phyloP scores from a whole-genome alignment of 2,113 vertebrate species.

The Rhinichthys klamathensis region DNA sequence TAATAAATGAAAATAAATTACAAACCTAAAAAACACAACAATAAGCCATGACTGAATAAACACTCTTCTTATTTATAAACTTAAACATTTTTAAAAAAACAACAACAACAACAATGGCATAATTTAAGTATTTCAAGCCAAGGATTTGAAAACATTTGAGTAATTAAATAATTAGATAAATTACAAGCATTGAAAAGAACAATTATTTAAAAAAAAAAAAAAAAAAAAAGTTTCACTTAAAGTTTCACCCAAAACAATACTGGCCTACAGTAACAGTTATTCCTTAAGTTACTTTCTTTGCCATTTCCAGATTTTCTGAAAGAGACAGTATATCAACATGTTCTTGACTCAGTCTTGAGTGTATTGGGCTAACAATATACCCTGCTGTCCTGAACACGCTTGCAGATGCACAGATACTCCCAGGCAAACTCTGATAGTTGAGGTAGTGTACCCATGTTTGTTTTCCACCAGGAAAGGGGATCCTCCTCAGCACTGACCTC shows the following conservation, averaged over 20 bases:
- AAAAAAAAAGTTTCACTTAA: neutral
- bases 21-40: no score
- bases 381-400: conserved; percentile 43
- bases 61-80: neutral
- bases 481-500: conserved; percentile 45
- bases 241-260: neutral
- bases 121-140: neutral
- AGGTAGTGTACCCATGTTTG: conserved; percentile 31
- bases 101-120: neutral
- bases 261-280: neutral
- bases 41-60: no score
- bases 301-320: conserved; percentile 11
- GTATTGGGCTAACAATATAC: conserved; percentile 35
- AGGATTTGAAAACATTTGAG: neutral
- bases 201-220: no score
- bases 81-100: neutral
- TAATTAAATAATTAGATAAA: conserved; percentile 4
- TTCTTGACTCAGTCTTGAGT: conserved; percentile 36
- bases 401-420: conserved; percentile 43
- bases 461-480: conserved; percentile 46
- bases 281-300: conserved; percentile 8
- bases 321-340: conserved; percentile 42
- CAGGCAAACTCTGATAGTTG: conserved; percentile 28
- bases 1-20: no score
- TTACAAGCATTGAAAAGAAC: no score